Conservation (phyloP, 2,888 invertebrate genomes). For the Meiosimyza platycephala region DNA sequence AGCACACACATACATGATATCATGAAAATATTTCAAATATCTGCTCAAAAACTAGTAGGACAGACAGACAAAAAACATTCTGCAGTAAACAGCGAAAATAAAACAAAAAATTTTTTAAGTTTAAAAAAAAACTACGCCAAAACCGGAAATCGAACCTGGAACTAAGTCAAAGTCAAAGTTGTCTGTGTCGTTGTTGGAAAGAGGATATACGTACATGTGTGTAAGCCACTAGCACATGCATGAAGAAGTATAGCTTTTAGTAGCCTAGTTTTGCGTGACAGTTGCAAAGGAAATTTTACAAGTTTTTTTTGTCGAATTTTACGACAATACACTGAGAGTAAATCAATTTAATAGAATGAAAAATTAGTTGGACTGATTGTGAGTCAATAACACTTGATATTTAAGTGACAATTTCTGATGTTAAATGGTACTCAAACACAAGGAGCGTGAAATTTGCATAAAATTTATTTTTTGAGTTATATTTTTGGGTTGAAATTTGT, state of each 20-base stretch:
- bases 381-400: background rate
- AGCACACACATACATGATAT: background rate
- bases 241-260: background rate
- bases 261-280: background rate
- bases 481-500: too few species aligned
- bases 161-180: constrained; percentile 23
- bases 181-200: background rate
- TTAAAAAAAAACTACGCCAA: constrained; percentile 35
- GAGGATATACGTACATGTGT: background rate
- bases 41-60: background rate
- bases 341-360: background rate
- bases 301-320: constrained; percentile 9
- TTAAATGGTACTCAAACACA: too few species aligned
- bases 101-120: background rate
- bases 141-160: constrained; percentile 42
- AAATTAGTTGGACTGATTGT: background rate
- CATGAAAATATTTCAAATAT: constrained; percentile 7
- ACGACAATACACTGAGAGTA: background rate
- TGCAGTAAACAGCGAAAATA: background rate
- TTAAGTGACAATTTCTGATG: too few species aligned
- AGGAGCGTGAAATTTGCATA: too few species aligned
- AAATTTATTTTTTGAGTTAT: too few species aligned
- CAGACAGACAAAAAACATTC: background rate
- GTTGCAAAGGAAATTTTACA: constrained; percentile 15
- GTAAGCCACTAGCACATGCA: constrained; percentile 12